Evolutionary conservation across 2,888 invertebrate genomes (phyloP).

Genomic region (Scaptomyza reducta): DNA sequence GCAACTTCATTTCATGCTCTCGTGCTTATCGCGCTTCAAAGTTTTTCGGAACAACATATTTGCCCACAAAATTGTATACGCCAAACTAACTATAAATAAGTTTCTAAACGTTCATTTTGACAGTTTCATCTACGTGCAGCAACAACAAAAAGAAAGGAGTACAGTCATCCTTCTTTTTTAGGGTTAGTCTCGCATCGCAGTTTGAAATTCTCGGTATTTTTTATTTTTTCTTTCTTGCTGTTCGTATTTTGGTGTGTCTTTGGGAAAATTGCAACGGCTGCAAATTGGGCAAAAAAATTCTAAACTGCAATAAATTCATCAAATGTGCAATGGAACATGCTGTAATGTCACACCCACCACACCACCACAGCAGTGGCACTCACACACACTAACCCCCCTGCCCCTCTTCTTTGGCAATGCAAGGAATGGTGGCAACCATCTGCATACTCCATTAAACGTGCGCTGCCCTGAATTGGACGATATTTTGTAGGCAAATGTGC

Average conservation of each 20-base stretch:
- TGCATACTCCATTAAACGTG: constrained; percentile 69
- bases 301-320: constrained; percentile 84
- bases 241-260: constrained; percentile 31
- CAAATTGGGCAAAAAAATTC: constrained; percentile 79
- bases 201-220: constrained; percentile 25
- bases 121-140: constrained; percentile 60
- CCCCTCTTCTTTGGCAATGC: neutral
- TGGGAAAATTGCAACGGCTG: constrained; percentile 70
- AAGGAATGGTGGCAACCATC: constrained; percentile 25
- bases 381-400: neutral
- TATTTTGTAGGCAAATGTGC: constrained; percentile 80
- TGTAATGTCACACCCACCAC: constrained; percentile 81
- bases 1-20: constrained; percentile 63
- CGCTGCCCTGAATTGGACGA: constrained; percentile 70
- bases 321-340: constrained; percentile 83
- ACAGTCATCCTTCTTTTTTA: constrained; percentile 26
- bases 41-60: constrained; percentile 47
- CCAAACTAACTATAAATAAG: constrained; percentile 76
- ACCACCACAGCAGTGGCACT: constrained; percentile 22
- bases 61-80: constrained; percentile 47
- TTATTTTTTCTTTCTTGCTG: neutral
- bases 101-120: constrained; percentile 79
- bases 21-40: constrained; percentile 58
- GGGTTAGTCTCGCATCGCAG: constrained; percentile 42
- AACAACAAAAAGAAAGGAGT: constrained; percentile 19